Conservation (phyloP, 2,888 invertebrate genomes). For the Melangyna quadrimaculata region DNA sequence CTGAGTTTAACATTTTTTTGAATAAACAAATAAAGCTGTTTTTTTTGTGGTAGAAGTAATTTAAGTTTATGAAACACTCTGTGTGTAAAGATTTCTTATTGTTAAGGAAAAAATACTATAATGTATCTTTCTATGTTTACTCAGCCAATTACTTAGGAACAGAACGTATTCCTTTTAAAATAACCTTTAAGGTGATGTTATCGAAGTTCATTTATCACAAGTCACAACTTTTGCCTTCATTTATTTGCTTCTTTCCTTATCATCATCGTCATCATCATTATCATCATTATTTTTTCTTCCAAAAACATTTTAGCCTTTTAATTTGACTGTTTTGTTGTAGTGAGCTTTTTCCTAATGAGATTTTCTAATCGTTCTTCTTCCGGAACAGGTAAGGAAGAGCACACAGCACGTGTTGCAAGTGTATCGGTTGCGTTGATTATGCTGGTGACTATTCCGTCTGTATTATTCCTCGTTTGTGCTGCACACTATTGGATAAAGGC, state of each 20-base stretch:
- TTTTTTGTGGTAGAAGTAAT: neutral
- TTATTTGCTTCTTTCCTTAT: constrained; percentile 6
- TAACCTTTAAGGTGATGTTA: neutral
- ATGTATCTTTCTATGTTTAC: neutral
- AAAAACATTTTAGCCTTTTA: neutral
- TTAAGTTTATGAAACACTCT: neutral
- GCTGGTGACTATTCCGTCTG: constrained; percentile 88
- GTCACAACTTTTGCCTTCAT: constrained; percentile 30
- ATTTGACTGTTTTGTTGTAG: no score
- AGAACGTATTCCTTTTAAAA: constrained; percentile 1
- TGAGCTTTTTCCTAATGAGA: constrained; percentile 24
- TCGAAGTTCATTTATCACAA: constrained; percentile 34
- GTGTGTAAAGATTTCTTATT: neutral
- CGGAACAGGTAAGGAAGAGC: constrained; percentile 88
- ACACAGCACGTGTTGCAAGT: constrained; percentile 88
- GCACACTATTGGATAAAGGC: constrained; percentile 85
- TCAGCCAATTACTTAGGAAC: constrained; percentile 7
- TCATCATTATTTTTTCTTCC: neutral
- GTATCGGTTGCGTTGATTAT: constrained; percentile 89
- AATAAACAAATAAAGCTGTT: no score
- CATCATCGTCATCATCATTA: neutral
- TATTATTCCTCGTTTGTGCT: constrained; percentile 86
- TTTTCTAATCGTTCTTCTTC: constrained; percentile 65
- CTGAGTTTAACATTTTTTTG: no score
- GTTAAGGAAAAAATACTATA: neutral